Evolutionary conservation across 2,888 invertebrate species (phyloP).

Genomic region (Drosophila seclusa): DNA sequence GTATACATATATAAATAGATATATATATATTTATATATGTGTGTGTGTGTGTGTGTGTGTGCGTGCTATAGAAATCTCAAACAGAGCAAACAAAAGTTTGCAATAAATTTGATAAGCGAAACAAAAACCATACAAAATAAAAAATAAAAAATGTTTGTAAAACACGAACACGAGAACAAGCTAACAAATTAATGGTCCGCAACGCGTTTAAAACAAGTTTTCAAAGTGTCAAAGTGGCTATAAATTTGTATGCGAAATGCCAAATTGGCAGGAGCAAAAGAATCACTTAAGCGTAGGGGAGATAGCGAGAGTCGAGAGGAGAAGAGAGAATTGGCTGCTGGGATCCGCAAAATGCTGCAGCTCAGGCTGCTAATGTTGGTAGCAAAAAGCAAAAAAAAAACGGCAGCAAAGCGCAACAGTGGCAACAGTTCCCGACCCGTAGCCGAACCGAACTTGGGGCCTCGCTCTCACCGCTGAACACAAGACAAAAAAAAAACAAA

Average conservation of each 20-base stretch:
- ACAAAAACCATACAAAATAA: slow-evolving; percentile 26
- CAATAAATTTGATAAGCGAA: slow-evolving; percentile 43
- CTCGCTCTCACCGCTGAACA: slow-evolving; percentile 29
- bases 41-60: slow-evolving; percentile 33
- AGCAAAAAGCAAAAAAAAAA: slow-evolving; percentile 58
- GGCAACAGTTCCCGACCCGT: slow-evolving; percentile 63
- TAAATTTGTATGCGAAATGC: slow-evolving; percentile 57
- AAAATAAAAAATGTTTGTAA: slow-evolving; percentile 9
- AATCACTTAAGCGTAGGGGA: slow-evolving; percentile 67
- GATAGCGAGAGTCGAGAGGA: slow-evolving; percentile 13
- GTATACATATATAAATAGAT: slow-evolving; percentile 17
- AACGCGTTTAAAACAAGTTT: slow-evolving; percentile 66
- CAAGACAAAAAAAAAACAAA: slow-evolving; percentile 16
- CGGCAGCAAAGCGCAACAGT: slow-evolving; percentile 70
- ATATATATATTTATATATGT: slow-evolving; percentile 14
- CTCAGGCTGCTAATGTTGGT: slow-evolving; percentile 68
- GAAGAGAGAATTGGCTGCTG: slow-evolving; percentile 15
- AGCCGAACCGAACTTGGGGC: slow-evolving; percentile 44
- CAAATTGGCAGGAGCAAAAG: slow-evolving; percentile 72
- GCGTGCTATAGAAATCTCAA: slow-evolving; percentile 58
- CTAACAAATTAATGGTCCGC: slow-evolving; percentile 60
- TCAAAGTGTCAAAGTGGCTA: slow-evolving; percentile 75
- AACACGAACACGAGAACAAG: slow-evolving; percentile 17
- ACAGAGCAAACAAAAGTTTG: slow-evolving; percentile 47
- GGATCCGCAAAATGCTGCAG: slow-evolving; percentile 43